Percentiles rank a stretch among this genome's conserved stretches.
These are phyloP conservation scores for Phengaris arion DNA, from an alignment of 2,888 invertebrate genomes.

Conservation along the genomic window DNA sequence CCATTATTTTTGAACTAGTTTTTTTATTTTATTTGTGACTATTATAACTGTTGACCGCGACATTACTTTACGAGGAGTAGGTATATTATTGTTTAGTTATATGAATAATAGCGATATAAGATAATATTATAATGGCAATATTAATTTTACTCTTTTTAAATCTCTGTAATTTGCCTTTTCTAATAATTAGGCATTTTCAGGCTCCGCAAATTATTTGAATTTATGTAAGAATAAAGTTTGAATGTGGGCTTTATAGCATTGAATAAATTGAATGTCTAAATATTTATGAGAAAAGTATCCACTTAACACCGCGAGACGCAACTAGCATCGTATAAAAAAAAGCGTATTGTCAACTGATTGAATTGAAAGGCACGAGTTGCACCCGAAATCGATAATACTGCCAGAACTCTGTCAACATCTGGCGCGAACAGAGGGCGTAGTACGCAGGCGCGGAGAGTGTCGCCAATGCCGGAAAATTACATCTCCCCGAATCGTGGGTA, in stretches of 20 bases:
- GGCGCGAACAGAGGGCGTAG: conserved; percentile 55
- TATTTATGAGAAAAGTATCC: no score
- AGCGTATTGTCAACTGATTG: conserved; percentile 33
- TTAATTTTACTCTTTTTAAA: no score
- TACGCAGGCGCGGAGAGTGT: conserved; percentile 61
- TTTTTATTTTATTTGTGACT: neutral
- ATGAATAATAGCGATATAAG: no score
- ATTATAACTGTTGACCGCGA: neutral
- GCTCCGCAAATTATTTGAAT: no score
- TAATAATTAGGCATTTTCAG: no score
- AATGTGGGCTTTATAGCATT: no score
- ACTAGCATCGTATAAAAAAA: conserved; percentile 5
- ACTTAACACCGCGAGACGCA: neutral
- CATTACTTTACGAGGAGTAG: neutral
- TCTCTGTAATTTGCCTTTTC: no score
- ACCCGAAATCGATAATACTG: conserved; percentile 69
- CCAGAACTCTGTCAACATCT: conserved; percentile 64
- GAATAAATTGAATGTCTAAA: no score
- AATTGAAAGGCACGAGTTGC: conserved; percentile 35
- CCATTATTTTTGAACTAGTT: conserved; percentile 7
- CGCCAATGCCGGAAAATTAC: conserved; percentile 45
- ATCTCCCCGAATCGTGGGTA: conserved; percentile 5
- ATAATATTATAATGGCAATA: no score
- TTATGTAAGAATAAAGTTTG: no score
- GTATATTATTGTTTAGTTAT: no score